Evolutionary conservation across 2,888 invertebrate genomes (phyloP), one percentile per base, ranked within the genome.

Genomic region (Ophion ventricosus): DNA sequence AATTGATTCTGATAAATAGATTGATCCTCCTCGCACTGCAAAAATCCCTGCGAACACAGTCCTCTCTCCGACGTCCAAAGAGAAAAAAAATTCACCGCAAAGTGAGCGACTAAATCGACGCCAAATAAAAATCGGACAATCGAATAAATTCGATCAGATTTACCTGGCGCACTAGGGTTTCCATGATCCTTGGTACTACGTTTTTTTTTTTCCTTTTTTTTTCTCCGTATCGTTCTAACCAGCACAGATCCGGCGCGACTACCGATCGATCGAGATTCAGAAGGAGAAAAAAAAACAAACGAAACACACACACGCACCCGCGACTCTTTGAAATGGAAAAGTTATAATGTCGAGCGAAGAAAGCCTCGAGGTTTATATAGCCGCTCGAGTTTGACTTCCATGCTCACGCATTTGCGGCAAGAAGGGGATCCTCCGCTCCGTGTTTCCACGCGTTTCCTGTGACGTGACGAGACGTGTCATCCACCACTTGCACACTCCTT

Each of bases 401-500:
- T 59, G 23, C 49, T 20, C 57, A 77, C 73, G 63, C 54, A 63
- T 75, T 63, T 69, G 61, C 11, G 49, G 56, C 63, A 17, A 49
- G 43, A 54, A 40, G 61, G 78, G 74, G 35, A 73, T 23, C 40
- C 61, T 63, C n/a, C 80, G 74, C 66, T 67, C 59, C 35, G 59
- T 66, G 61, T 82, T 84, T 84, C 84, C 79, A 84, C 84, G 84
- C 84, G 82, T 82, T 84, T 84, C 84, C 84, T 84, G 82, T 84
- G 81, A 84, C 81, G 84, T 82, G 82, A 84, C 76, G 84, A 84
- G 80, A 84, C 4, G 4, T 17, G 49, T 80, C 76, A 82, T 82
- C 79, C 79, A 81, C 64, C 70, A 72, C 69, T 69, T 43, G 25
- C 10, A n/a, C 49, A 23, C 57, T 56, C 2, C 43, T 54, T 59